Base-by-base conservation (phyloP, 2,113 vertebrate genomes). In the Orthonyx spaldingii region DNA sequence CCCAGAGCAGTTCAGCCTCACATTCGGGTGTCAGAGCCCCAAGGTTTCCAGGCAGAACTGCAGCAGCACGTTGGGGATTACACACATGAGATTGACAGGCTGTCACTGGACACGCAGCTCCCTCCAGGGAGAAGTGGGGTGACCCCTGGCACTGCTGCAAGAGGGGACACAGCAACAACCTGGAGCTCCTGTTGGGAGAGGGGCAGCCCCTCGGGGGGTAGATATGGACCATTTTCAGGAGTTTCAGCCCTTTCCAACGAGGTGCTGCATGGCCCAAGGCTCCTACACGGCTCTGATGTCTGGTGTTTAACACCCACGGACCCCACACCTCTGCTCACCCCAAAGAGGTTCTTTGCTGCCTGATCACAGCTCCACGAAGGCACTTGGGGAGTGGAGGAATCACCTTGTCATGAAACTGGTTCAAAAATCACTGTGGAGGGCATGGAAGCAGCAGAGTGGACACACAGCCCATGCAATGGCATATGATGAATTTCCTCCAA, bases 291-390 rank as follows among this genome's bases (percentile, higher is more conserved):
- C 77, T 81, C 78, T 18, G 59, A 30, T 4, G 4, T 11, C 10
- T 47, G 46, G 19, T 1, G 3, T 44, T 56, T 19, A 27, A 35
- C 16, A 16, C 1, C 37, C 2, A 1, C 0, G 1, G 46, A 12
- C 13, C 1, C 1, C 41, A 16, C 1, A 1, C 4, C 30, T 35
- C 53, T 72, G 42, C 68, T 63, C 63, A 46, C 15, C 39, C 17
- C 1, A 57, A 32, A 15, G 21, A 14, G 42, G 12, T 8, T 76
- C 57, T 37, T 16, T 33, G 68, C 77, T 76, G 46, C 18, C 44
- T 2, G 6, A 10, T 7, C 28, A 13, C 1, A 22, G 63, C 71
- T 77, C 28, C 66, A 26, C 5, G 0, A 18, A 24, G 39, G 35
- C 41, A 24, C 14, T 0, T 19, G 17, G 10, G 39, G 28, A 70